Evolutionary conservation across 2,113 vertebrate species (phyloP).

Genomic region (Tetrao urogallus): DNA sequence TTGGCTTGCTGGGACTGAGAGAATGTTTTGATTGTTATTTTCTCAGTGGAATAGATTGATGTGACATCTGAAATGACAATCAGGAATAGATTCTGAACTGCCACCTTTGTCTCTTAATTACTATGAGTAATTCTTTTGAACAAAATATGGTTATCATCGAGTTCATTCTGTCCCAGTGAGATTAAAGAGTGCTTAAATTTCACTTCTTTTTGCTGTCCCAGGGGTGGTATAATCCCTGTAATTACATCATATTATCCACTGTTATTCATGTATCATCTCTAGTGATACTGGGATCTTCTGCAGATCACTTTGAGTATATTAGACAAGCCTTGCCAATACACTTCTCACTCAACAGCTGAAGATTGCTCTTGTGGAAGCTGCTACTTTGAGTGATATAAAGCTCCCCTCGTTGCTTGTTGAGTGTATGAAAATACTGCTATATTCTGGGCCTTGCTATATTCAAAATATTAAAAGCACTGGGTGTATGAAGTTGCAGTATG

Average conservation of each 20-base stretch:
- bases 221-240: slow-evolving; percentile 55
- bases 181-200: slow-evolving; percentile 50
- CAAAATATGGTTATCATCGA: not conserved
- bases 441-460: not conserved
- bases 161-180: slow-evolving; percentile 39
- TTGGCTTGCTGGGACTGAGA: slow-evolving; percentile 5
- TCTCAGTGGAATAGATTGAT: slow-evolving; percentile 47
- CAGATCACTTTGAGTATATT: slow-evolving; percentile 22
- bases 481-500: accelerated
- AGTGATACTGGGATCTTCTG: slow-evolving; percentile 24
- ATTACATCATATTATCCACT: slow-evolving; percentile 46
- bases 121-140: slow-evolving; percentile 42
- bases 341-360: not conserved
- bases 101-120: slow-evolving; percentile 68
- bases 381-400: not conserved
- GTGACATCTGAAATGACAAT: slow-evolving; percentile 52
- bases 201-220: not conserved
- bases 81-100: slow-evolving; percentile 52
- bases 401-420: not conserved
- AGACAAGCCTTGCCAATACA: not conserved
- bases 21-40: slow-evolving; percentile 27
- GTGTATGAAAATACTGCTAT: not conserved
- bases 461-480: not conserved
- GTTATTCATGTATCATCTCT: slow-evolving; percentile 1
- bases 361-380: not conserved